Base-by-base conservation (phyloP, 2,888 invertebrate genomes). In the Drosophila parthenogenetica region DNA sequence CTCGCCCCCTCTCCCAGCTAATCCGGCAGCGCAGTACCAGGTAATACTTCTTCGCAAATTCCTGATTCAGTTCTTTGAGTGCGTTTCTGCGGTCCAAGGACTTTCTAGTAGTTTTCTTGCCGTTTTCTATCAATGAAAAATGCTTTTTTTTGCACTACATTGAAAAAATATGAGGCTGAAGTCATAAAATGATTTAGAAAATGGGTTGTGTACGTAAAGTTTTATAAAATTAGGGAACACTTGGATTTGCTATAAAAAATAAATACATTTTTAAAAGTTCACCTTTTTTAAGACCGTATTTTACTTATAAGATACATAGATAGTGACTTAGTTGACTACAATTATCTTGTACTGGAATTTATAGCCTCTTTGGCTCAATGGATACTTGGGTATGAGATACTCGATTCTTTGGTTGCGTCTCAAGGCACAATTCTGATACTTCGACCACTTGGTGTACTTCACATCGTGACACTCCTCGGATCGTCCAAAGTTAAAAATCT, bases 1-100 rank as follows among this genome's bases (percentile, higher is more conserved):
- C 85, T 85, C 83, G 85, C 87, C 86, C 73, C 60, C 65, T 37
- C 32, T 42, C 3, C 16, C 19, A 14, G 19, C 35, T 35, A 35
- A 35, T 35, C 35, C 35, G 35, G 13, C 13, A 5, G 43, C 8
- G 29, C 29, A 25, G 29, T 54, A 43, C 43, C 19, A 19, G 37
- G 14, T 50, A 29, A 29, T 29, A 50, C 19, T 50, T 11, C 8
- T 17, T 17, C 13, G 5, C 5, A 22, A n/a, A 5, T 42, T 17
- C n/a, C 32, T 17, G 11, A 25, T 54, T 49, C 49, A 50, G 53
- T 29, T 53, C 25, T 53, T 53, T 40, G 40, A 14, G n/a, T 22
- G 17, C 22, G 2, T n/a, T 49, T 29, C 22, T 0, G 0, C 2
- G 5, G n/a, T 14, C n/a, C 13, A 19, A 7, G n/a, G 43, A 39